Base-by-base conservation (phyloP, 2,888 invertebrate species). In the Calameuta filiformis region DNA sequence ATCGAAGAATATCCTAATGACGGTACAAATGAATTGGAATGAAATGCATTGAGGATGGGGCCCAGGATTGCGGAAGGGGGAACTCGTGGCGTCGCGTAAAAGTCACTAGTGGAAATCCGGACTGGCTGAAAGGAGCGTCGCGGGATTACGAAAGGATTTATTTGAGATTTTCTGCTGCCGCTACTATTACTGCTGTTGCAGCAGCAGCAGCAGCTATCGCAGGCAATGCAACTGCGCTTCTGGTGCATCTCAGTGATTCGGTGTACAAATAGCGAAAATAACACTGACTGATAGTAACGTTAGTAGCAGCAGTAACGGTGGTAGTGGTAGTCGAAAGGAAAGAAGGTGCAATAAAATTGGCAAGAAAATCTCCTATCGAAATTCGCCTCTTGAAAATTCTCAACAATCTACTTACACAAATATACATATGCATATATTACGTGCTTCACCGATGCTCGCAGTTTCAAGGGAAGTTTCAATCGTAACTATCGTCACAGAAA, bases 131-230 rank as follows among this genome's bases (percentile, higher is more conserved):
- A 89, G 89, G 87, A 88, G 86, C 88, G 88, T 88, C 85, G 90
- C 83, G 83, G 88, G 90, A 91, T 91, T 91, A 90, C 89, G 87
- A 85, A 87, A 86, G 90, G 90, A 91, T 91, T 91, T 90, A 90
- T 90, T 89, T 87, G 89, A 89, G 88, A 90, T 90, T 90, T 90
- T 89, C 88, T 86, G 84, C 85, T 77, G 81, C 80, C 80, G 79
- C 83, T 81, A 79, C 81, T 81, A 78, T 79, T 76, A 77, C 73
- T 76, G 77, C 77, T 68, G 76, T 77, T 77, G 81, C 79, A 34
- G 35, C 31, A 31, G 31, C 31, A 31, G 31, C 31, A 31, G 31
- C 73, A 34, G 35, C 73, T 73, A 30, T 71, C 33, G 71, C 30
- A 71, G 71, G 12, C 12, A 31, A n/a, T 31, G 71, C 69, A 69